Percentiles rank a stretch among this genome's conserved stretches.
phyloP scores from a whole-genome alignment of 2,797 vertebrate genomes.

The Mallotus villosus region DNA sequence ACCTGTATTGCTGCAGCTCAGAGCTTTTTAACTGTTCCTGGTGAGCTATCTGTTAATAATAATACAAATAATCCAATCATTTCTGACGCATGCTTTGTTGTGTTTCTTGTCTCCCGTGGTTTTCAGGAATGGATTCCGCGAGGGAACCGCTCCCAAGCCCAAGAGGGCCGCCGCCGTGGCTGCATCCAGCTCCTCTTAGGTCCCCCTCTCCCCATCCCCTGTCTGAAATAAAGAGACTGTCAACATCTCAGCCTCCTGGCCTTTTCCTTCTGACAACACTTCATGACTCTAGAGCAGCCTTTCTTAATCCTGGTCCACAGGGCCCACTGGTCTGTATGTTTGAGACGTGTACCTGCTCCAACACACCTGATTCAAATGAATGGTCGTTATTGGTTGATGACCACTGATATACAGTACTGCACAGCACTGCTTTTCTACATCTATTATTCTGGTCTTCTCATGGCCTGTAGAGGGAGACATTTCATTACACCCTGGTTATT shows the following conservation, averaged over 20 bases:
- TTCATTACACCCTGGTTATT: slow-evolving; percentile 7
- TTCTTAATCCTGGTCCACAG: no score
- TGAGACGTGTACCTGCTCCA: no score
- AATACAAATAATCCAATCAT: background rate
- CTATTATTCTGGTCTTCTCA: background rate
- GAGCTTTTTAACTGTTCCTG: no score
- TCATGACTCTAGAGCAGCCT: background rate
- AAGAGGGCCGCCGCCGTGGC: slow-evolving; percentile 92
- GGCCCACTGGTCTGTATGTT: no score
- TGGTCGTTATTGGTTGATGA: no score
- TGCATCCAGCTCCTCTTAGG: slow-evolving; percentile 95
- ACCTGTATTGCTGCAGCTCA: no score
- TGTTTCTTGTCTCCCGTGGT: background rate
- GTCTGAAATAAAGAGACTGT: background rate
- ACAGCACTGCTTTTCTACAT: background rate
- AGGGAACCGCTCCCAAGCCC: slow-evolving; percentile 96
- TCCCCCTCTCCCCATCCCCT: slow-evolving; percentile 5
- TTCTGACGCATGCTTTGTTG: background rate
- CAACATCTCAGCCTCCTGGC: background rate
- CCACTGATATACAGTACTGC: no score
- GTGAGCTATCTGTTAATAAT: no score
- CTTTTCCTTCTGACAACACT: background rate
- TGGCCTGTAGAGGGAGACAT: slow-evolving; percentile 62
- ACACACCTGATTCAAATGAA: no score
- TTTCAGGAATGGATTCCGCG: slow-evolving; percentile 95